Conservation (phyloP, 2,113 vertebrate species). For the Brachionichthys hirsutus region DNA sequence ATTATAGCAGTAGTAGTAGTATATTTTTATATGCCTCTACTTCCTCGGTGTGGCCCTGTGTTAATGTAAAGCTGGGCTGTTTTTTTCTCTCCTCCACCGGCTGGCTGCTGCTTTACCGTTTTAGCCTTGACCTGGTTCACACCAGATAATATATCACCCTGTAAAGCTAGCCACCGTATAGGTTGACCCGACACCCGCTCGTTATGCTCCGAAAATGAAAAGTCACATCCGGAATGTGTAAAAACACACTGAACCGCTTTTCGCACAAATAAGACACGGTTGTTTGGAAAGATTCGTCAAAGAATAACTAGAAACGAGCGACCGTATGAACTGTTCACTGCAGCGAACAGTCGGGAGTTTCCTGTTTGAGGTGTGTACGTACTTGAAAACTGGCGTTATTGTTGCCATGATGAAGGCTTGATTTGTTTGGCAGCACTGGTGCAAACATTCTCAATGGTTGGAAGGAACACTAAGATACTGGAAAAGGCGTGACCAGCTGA, state of each 20-base stretch:
- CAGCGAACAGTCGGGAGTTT: too few relatives aligned
- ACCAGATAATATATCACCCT: slow-evolving; percentile 62
- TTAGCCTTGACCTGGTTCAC: slow-evolving; percentile 62
- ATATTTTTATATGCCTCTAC: too few relatives aligned
- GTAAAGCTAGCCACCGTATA: slow-evolving; percentile 47
- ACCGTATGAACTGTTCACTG: too few relatives aligned
- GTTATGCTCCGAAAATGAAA: slow-evolving; percentile 72
- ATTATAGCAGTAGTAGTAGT: too few relatives aligned
- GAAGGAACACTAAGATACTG: too few relatives aligned
- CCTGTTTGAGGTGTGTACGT: too few relatives aligned
- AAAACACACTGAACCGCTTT: slow-evolving; percentile 24
- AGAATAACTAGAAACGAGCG: background rate
- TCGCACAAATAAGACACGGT: background rate
- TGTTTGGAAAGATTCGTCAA: slow-evolving; percentile 1
- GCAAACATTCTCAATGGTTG: too few relatives aligned
- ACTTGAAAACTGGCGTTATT: too few relatives aligned
- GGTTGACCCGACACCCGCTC: slow-evolving; percentile 36
- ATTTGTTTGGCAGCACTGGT: too few relatives aligned
- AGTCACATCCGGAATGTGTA: slow-evolving; percentile 61
- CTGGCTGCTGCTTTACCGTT: slow-evolving; percentile 41
- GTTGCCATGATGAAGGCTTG: too few relatives aligned
- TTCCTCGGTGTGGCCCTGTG: slow-evolving; percentile 1
- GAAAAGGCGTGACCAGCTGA: too few relatives aligned
- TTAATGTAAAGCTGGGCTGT: slow-evolving; percentile 55
- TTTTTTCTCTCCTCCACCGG: slow-evolving; percentile 46